Evolutionary conservation across 2,888 invertebrate genomes (phyloP).

Genomic region (Sphaerophoria taeniata): DNA sequence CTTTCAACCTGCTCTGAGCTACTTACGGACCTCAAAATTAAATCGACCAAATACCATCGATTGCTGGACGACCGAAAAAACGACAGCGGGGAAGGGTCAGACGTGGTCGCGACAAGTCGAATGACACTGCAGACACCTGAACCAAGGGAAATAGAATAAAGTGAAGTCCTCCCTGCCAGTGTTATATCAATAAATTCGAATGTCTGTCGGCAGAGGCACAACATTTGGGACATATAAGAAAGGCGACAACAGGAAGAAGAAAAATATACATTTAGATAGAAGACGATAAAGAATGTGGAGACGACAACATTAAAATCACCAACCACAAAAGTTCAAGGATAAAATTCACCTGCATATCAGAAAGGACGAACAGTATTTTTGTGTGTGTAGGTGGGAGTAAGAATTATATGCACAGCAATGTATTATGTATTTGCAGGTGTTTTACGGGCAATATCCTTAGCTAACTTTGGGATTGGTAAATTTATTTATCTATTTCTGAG

Average conservation of each 20-base stretch:
- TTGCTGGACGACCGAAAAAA: not conserved
- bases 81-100: not conserved
- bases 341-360: conserved; percentile 42
- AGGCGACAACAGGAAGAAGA: not conserved
- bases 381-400: not conserved
- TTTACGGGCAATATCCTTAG: conserved; percentile 13
- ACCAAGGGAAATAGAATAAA: not conserved
- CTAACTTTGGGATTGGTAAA: conserved; percentile 10
- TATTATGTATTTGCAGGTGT: conserved; percentile 16
- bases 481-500: not conserved
- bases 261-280: conserved; percentile 6
- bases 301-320: conserved; percentile 42
- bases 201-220: conserved; percentile 23
- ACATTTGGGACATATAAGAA: no score
- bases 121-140: not conserved
- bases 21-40: conserved; percentile 26
- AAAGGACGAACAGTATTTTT: not conserved
- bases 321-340: conserved; percentile 56
- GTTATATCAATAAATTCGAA: conserved; percentile 55
- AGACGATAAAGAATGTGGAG: conserved; percentile 18
- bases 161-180: not conserved
- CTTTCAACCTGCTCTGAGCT: conserved; percentile 8
- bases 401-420: not conserved
- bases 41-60: conserved; percentile 62
- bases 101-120: not conserved